These are phyloP conservation scores for Pyrrhia umbra DNA, from an alignment of 2,888 invertebrate species.

Conservation along the genomic window DNA sequence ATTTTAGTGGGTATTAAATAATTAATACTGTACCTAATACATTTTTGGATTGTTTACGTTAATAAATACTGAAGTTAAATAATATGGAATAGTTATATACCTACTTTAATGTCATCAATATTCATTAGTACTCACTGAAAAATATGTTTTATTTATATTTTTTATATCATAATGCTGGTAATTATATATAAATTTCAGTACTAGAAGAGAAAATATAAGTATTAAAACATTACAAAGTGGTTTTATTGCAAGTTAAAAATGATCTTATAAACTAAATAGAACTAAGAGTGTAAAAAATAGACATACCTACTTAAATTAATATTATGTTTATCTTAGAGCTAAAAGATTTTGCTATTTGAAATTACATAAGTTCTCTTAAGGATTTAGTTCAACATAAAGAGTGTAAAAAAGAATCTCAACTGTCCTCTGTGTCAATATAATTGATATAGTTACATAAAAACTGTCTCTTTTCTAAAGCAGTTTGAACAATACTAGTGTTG, in stretches of 20 bases:
- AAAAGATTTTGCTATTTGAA: no score
- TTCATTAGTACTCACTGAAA: slow-evolving; percentile 57
- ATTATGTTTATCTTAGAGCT: no score
- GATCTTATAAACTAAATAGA: background rate
- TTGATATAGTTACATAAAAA: slow-evolving; percentile 87
- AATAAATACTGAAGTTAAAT: slow-evolving; percentile 45
- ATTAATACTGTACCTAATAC: slow-evolving; percentile 29
- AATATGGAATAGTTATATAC: slow-evolving; percentile 32
- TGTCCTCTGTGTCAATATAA: slow-evolving; percentile 74
- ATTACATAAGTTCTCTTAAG: no score
- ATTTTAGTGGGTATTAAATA: slow-evolving; percentile 46
- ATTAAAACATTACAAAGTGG: slow-evolving; percentile 73
- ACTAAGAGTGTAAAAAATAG: no score
- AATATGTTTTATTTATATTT: slow-evolving; percentile 66
- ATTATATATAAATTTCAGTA: slow-evolving; percentile 76
- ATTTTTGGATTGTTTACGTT: slow-evolving; percentile 53
- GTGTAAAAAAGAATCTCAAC: no score
- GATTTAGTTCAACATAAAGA: no score
- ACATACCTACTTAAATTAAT: no score
- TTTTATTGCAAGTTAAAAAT: slow-evolving; percentile 65
- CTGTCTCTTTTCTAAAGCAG: slow-evolving; percentile 82
- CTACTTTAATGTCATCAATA: slow-evolving; percentile 49
- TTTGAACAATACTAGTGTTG: slow-evolving; percentile 80
- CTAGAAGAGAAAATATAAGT: slow-evolving; percentile 81
- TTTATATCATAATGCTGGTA: slow-evolving; percentile 79